Conservation (phyloP, 2,888 invertebrate genomes). For the Cerceris rybyensis region DNA sequence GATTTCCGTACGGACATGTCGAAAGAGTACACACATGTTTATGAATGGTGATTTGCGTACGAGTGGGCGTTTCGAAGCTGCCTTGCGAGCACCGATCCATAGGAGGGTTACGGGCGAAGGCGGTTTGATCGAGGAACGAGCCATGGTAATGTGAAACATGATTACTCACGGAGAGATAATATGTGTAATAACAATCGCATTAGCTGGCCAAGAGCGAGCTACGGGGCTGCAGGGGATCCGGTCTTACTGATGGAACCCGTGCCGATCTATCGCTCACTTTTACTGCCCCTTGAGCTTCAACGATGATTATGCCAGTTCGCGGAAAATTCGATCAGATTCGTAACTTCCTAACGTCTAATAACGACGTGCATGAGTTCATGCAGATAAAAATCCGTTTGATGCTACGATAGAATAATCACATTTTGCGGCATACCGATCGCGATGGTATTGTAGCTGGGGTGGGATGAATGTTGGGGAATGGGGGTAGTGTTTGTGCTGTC, state of each 20-base stretch:
- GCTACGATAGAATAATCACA: too few species aligned
- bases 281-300: neutral
- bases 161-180: conserved; percentile 78
- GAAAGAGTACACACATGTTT: conserved; percentile 65
- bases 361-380: too few species aligned
- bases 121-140: conserved; percentile 60
- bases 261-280: conserved; percentile 25
- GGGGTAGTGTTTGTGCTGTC: too few species aligned
- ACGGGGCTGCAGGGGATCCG: conserved; percentile 69
- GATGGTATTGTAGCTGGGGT: too few species aligned
- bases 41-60: conserved; percentile 71
- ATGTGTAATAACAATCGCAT: conserved; percentile 80
- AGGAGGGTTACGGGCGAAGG: conserved; percentile 41
- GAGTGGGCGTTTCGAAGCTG: conserved; percentile 64
- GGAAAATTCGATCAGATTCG: neutral
- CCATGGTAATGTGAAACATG: conserved; percentile 78
- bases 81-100: conserved; percentile 39
- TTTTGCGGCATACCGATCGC: too few species aligned
- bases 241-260: conserved; percentile 59
- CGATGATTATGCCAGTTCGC: neutral
- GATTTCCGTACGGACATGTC: conserved; percentile 68
- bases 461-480: too few species aligned
- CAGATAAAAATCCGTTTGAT: too few species aligned
- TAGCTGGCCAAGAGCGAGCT: conserved; percentile 68
- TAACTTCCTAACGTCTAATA: too few species aligned